Percentiles rank a stretch among this genome's conserved stretches.
These are phyloP conservation scores for Zaprionus obscuricornis DNA, from an alignment of 2,888 invertebrate species.

Conservation along the genomic window DNA sequence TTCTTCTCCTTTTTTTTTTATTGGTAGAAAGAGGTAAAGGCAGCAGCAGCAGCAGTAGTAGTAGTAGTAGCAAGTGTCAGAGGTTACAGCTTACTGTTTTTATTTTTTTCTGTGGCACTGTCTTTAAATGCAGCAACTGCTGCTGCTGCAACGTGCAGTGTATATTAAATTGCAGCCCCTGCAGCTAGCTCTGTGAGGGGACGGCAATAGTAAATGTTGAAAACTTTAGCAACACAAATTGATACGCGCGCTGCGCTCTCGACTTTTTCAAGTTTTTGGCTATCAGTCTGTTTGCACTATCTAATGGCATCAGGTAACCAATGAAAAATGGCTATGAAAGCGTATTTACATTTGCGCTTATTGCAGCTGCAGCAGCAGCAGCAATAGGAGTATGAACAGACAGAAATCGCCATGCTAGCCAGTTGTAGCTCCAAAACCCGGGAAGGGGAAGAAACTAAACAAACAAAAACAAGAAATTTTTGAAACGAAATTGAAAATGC, in stretches of 20 bases:
- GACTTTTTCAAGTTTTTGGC: constrained; percentile 13
- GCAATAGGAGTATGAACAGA: too few species aligned
- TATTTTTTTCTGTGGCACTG: constrained; percentile 26
- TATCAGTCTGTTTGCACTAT: constrained; percentile 64
- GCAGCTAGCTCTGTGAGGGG: not conserved
- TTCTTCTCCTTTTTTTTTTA: constrained; percentile 15
- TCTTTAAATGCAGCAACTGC: constrained; percentile 41
- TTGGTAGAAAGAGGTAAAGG: too few species aligned
- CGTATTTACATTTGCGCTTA: constrained; percentile 65
- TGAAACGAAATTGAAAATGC: too few species aligned
- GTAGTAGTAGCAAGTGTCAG: too few species aligned
- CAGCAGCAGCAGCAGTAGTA: too few species aligned
- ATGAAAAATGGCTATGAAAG: constrained; percentile 59
- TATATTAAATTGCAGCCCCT: constrained; percentile 43
- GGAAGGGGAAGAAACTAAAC: too few species aligned
- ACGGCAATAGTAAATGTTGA: constrained; percentile 22
- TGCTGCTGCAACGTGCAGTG: constrained; percentile 47
- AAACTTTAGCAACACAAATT: constrained; percentile 64
- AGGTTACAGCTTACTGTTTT: too few species aligned
- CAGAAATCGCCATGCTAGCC: too few species aligned
- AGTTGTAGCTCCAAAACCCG: too few species aligned
- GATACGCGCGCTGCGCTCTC: constrained; percentile 55
- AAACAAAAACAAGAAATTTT: too few species aligned
- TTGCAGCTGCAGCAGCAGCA: constrained; percentile 19
- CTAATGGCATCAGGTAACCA: constrained; percentile 69